A percentile compares a stretch with the other conserved stretches of the same genome.
Evolutionary conservation across 2,113 vertebrate genomes (phyloP).

Genomic region (Amphiprion percula): DNA sequence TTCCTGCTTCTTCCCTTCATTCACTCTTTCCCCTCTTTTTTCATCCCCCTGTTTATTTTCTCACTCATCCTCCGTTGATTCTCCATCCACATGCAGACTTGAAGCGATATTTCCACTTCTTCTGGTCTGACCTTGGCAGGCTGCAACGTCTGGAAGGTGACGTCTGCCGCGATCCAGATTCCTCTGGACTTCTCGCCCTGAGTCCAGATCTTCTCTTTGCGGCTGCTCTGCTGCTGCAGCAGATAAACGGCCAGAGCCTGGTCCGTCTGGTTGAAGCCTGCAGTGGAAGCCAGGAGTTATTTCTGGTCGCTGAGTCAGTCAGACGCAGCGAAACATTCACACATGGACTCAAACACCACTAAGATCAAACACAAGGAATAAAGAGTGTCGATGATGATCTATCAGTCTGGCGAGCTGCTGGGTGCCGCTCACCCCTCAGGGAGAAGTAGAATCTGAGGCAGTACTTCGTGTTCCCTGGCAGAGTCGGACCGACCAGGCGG

Average conservation of each 20-base stretch:
- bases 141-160: constrained; percentile 90
- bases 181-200: constrained; percentile 88
- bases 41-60: neutral
- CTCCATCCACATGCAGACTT: neutral
- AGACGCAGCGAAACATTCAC: constrained; percentile 20
- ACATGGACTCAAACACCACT: neutral
- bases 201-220: constrained; percentile 93
- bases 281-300: constrained; percentile 33
- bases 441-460: constrained; percentile 94
- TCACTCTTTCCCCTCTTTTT: neutral
- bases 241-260: constrained; percentile 90
- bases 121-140: constrained; percentile 86
- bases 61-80: neutral
- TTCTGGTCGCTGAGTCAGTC: constrained; percentile 32
- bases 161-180: constrained; percentile 91
- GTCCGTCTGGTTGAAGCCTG: constrained; percentile 91
- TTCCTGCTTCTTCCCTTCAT: neutral
- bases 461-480: constrained; percentile 91
- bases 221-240: constrained; percentile 86
- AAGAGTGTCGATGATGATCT: neutral
- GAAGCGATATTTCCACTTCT: constrained; percentile 14
- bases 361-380: neutral
- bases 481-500: constrained; percentile 86
- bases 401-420: neutral
- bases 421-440: constrained; percentile 80